These are phyloP conservation scores for Neosilurus mollespiculum DNA, from an alignment of 2,797 vertebrate species.

Conservation along the genomic window DNA sequence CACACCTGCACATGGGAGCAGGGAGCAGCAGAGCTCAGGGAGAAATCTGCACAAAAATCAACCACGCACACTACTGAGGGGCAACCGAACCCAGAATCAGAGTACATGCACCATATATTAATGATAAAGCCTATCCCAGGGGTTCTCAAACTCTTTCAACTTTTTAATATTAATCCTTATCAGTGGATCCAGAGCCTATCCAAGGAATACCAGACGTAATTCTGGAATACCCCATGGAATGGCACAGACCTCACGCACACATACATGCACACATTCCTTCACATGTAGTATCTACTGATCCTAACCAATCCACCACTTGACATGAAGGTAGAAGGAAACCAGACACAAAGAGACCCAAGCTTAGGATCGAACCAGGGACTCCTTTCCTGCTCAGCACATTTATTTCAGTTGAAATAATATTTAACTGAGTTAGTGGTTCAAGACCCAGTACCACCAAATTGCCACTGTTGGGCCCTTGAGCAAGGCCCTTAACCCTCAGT, in stretches of 20 bases:
- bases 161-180: background rate
- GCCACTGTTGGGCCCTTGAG: no score
- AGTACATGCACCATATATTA: no score
- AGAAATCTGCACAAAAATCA: conserved; percentile 5
- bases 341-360: background rate
- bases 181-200: background rate
- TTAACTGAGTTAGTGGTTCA: no score
- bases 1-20: conserved; percentile 37
- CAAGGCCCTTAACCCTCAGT: no score
- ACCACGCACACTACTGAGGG: background rate
- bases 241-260: background rate
- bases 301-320: background rate
- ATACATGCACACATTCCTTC: background rate
- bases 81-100: background rate
- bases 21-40: background rate
- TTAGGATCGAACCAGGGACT: background rate
- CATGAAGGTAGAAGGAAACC: background rate
- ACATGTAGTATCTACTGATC: background rate
- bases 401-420: background rate
- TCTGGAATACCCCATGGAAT: background rate
- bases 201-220: background rate
- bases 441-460: no score
- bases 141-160: background rate
- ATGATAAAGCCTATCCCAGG: background rate
- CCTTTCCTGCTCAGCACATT: background rate